A percentile compares a stretch with the other conserved stretches of the same genome.
phyloP scores from a whole-genome alignment of 2,888 invertebrate species.

The Metacarcinus magister region DNA sequence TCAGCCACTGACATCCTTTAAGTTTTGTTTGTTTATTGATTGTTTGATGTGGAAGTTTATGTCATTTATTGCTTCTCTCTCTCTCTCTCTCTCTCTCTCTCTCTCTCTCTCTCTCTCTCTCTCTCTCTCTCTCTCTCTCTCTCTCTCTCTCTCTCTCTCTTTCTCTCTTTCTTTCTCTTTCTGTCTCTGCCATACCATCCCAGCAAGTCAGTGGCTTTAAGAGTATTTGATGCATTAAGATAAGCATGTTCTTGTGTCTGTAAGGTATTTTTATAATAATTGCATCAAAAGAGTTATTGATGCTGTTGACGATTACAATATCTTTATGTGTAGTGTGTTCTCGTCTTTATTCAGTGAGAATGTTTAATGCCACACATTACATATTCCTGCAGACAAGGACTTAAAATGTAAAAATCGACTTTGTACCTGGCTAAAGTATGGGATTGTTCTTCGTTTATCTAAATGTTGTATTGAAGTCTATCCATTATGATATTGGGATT shows the following conservation, averaged over 20 bases:
- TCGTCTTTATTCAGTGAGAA: neutral
- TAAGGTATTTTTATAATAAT: neutral
- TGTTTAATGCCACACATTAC: neutral
- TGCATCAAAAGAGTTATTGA: neutral
- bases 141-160: neutral
- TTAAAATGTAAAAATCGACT: too few relatives aligned
- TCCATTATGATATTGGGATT: neutral
- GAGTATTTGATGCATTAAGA: neutral
- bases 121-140: conserved; percentile 34
- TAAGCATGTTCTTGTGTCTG: too few relatives aligned
- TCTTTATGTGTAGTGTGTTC: neutral
- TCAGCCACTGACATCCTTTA: neutral
- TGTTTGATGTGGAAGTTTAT: neutral
- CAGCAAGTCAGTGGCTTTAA: neutral
- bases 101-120: neutral
- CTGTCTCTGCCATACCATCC: neutral
- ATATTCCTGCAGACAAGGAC: too few relatives aligned
- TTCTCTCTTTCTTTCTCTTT: neutral
- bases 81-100: conserved; percentile 26
- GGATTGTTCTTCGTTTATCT: neutral
- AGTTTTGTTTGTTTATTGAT: neutral
- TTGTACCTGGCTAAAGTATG: neutral
- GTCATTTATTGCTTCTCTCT: neutral
- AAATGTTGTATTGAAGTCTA: neutral
- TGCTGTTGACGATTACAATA: neutral